Evolutionary conservation across 2,113 vertebrate species (phyloP).

Genomic region (Scomber colias): DNA sequence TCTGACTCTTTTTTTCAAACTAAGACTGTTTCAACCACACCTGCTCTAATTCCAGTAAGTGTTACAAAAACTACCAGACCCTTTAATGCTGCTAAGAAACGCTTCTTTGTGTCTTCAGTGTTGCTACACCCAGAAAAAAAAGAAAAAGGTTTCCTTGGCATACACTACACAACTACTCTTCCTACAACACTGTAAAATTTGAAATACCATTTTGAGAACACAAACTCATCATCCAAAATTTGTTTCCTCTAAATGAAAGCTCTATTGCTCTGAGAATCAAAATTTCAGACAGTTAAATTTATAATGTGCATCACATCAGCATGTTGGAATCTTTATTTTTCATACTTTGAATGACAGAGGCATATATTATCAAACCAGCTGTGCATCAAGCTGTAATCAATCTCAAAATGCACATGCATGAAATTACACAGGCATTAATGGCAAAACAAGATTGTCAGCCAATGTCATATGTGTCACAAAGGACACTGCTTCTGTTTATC

Average conservation of each 20-base stretch:
- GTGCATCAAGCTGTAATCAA: conserved; percentile 47
- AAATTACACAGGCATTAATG: conserved; percentile 38
- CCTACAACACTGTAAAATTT: neutral
- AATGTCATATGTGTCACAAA: conserved; percentile 38
- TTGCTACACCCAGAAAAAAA: neutral
- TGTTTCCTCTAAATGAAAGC: neutral
- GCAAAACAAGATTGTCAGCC: conserved; percentile 44
- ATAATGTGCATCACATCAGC: conserved; percentile 15
- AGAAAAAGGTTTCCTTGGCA: too few species aligned
- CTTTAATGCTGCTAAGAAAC: too few species aligned
- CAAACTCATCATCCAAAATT: neutral
- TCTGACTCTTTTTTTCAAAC: neutral
- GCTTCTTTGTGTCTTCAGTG: neutral
- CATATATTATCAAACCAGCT: conserved; percentile 24
- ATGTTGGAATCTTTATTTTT: conserved; percentile 36
- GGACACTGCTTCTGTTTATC: conserved; percentile 46
- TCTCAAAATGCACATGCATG: conserved; percentile 49
- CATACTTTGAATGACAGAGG: conserved; percentile 21
- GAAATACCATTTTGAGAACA: neutral
- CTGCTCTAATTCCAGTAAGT: too few species aligned
- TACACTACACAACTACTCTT: neutral
- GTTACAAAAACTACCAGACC: too few species aligned
- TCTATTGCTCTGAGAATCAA: neutral
- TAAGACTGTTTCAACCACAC: too few species aligned
- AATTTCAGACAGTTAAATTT: conserved; percentile 17